Conservation (phyloP, 2,888 invertebrate genomes). For the Ectobius pallidus region DNA sequence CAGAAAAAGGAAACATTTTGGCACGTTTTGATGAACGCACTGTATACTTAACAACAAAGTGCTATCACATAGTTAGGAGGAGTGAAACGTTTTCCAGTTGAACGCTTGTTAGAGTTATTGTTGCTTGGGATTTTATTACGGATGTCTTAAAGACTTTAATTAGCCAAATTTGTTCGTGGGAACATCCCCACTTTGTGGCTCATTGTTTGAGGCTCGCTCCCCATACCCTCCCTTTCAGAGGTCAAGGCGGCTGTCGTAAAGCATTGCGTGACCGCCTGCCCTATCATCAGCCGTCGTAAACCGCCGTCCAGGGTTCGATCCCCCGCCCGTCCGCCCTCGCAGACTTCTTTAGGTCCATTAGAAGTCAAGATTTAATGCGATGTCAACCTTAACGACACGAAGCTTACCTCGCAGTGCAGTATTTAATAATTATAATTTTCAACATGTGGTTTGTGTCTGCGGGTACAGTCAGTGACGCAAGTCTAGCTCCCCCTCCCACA, state of each 20-base stretch:
- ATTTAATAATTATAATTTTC: constrained; percentile 38
- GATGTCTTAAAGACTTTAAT: background rate
- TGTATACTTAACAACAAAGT: too few species aligned
- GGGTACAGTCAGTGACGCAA: constrained; percentile 16
- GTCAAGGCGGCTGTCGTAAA: constrained; percentile 20
- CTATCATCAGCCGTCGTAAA: constrained; percentile 2
- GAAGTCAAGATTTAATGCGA: constrained; percentile 35
- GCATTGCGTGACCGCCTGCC: constrained; percentile 1
- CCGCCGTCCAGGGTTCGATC: background rate
- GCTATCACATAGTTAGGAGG: too few species aligned
- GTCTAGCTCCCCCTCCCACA: background rate
- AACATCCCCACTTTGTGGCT: constrained; percentile 12
- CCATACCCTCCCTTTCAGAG: background rate
- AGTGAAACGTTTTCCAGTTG: too few species aligned
- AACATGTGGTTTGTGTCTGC: constrained; percentile 31
- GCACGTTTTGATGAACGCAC: too few species aligned
- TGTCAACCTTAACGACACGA: constrained; percentile 38
- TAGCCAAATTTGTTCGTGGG: constrained; percentile 13
- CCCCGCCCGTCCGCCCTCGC: background rate
- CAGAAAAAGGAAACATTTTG: too few species aligned
- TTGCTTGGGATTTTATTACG: background rate
- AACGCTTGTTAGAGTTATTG: too few species aligned
- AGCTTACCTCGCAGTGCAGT: constrained; percentile 29
- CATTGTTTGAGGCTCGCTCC: background rate
- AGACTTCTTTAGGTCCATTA: constrained; percentile 34